Conservation (phyloP, 2,797 vertebrate species). For the Staurois parvus region DNA sequence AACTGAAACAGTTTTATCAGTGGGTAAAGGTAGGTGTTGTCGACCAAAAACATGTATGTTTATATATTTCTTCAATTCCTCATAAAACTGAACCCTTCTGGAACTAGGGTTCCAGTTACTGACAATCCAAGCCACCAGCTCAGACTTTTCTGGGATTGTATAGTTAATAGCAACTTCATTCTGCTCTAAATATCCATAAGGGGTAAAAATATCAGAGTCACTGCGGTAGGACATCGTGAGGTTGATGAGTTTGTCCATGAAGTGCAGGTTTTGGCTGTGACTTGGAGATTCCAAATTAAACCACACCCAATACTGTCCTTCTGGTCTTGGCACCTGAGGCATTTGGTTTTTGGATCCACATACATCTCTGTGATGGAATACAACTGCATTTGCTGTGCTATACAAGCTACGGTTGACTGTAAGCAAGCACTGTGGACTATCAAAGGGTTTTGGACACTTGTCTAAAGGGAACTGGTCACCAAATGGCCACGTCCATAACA, state of each 20-base stretch:
- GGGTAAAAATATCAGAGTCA: slow-evolving; percentile 67
- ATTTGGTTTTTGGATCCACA: fast-evolving
- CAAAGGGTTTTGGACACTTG: slow-evolving; percentile 37
- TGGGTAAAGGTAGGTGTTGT: not conserved
- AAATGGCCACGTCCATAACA: slow-evolving; percentile 71
- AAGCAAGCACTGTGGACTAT: slow-evolving; percentile 39
- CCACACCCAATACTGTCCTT: slow-evolving; percentile 69
- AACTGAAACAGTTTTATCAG: slow-evolving; percentile 57
- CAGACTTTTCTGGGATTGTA: slow-evolving; percentile 60
- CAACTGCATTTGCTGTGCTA: slow-evolving; percentile 7
- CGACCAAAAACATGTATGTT: slow-evolving; percentile 23
- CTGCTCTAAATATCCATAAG: slow-evolving; percentile 67
- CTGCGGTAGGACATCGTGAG: slow-evolving; percentile 69
- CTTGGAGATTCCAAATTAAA: slow-evolving; percentile 66
- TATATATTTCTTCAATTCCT: slow-evolving; percentile 58
- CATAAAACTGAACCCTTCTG: slow-evolving; percentile 56
- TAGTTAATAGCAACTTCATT: not conserved
- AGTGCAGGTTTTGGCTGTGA: slow-evolving; percentile 12
- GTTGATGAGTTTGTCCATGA: slow-evolving; percentile 68
- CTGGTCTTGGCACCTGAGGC: slow-evolving; percentile 8
- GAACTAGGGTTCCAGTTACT: slow-evolving; percentile 63
- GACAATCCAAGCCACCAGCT: slow-evolving; percentile 69
- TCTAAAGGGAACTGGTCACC: fast-evolving
- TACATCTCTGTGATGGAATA: slow-evolving; percentile 66
- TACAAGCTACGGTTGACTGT: slow-evolving; percentile 15